A percentile compares a stretch with the other conserved stretches of the same genome.
phyloP scores from a whole-genome alignment of 2,888 invertebrate genomes.

The Nezara viridula region DNA sequence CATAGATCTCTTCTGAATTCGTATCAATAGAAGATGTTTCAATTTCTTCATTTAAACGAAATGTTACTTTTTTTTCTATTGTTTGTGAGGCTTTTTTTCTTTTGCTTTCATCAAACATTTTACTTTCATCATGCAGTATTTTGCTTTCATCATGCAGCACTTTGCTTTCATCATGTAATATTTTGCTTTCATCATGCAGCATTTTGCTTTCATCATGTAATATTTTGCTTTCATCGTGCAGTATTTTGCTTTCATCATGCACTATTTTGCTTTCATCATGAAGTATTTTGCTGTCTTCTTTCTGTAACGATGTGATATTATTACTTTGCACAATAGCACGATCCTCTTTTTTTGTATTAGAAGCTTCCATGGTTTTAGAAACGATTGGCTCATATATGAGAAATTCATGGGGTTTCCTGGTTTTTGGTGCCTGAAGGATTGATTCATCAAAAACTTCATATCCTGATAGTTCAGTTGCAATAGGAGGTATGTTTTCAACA shows the following conservation, averaged over 20 bases:
- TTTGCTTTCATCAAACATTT: no score
- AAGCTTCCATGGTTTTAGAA: constrained; percentile 4
- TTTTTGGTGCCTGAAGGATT: constrained; percentile 62
- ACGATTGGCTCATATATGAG: constrained; percentile 60
- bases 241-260: not conserved
- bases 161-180: not conserved
- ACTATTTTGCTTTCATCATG: not conserved
- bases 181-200: not conserved
- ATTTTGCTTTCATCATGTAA: no score
- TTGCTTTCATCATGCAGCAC: no score
- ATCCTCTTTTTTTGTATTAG: constrained; percentile 14
- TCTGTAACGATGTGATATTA: not conserved
- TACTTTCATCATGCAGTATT: no score
- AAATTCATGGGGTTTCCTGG: constrained; percentile 62
- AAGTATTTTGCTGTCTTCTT: constrained; percentile 2
- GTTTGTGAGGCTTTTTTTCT: not conserved
- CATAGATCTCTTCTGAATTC: constrained; percentile 2
- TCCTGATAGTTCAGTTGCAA: constrained; percentile 61
- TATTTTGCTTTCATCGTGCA: not conserved
- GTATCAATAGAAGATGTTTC: constrained; percentile 21
- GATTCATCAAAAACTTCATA: constrained; percentile 62
- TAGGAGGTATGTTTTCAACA: constrained; percentile 61
- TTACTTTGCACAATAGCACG: not conserved
- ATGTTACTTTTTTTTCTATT: constrained; percentile 30
- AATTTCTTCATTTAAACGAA: constrained; percentile 36